Base-by-base conservation (phyloP, 1,140 invertebrate genomes). In the Penaeus japonicus region DNA sequence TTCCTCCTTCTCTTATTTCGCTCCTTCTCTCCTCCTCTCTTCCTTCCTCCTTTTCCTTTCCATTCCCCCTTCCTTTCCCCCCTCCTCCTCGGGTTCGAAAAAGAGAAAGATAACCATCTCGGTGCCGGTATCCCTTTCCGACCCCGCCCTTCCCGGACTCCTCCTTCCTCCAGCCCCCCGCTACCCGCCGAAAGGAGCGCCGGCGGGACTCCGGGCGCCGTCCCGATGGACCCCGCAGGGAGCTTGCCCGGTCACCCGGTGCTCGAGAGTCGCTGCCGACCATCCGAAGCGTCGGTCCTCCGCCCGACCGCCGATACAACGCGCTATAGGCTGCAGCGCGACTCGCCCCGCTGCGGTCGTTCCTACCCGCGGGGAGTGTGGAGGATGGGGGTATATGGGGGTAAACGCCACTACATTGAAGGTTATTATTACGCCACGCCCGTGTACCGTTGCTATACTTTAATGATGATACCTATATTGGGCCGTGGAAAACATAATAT, bases 191-290 rank as follows among this genome's bases (percentile, higher is more conserved):
- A 39, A n/a, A 22, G n/a, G 17, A 55, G 87, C 18, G 53, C 57
- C 27, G 87, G 87, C 27, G 79, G 7, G 79, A 30, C 10, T 88
- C 24, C 84, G 53, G 47, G 77, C 70, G 18, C 27, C 20, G 20
- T 77, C 22, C 53, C 84, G 32, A 57, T n/a, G 20, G 1, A 88
- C 96, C 20, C 92, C 97, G 17, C 94, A 94, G 88, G 94, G 95
- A 91, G 95, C 92, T 97, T 96, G 96, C 96, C 96, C 3, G 97
- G 96, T 17, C 93, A n/a, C 96, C 85, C 97, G 96, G 96, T 97
- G 96, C 91, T 97, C 91, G 96, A 97, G 92, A 95, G 96, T 4
- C 94, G 96, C 87, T 94, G 95, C 39, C 96, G 92, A 97, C 96
- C 2, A 94, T 97, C 55, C 91, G n/a, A 97, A 17, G 96, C 96